Base-by-base conservation (phyloP, 2,888 invertebrate genomes). In the Chrysolina oricalcia region DNA sequence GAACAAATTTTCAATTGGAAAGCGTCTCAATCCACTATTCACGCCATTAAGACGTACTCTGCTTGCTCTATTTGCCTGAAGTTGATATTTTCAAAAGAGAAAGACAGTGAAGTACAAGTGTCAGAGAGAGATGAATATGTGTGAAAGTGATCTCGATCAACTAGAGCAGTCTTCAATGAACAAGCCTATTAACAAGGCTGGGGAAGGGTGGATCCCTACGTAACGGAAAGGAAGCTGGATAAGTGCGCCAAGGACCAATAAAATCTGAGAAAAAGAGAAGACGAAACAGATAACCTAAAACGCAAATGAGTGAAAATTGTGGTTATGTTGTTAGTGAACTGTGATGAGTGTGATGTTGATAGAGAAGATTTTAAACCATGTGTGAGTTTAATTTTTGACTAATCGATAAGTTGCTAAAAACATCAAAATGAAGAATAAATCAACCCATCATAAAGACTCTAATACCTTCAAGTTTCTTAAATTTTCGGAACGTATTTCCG, bases 401-500 rank as follows among this genome's bases (percentile, higher is more conserved):
- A 6, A 17, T 17, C 48, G 17, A 48, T 67, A 23, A 40, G 13
- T 66, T 10, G 67, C 9, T 67, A 35, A 50, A 50, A 50, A 67
- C 11, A 19, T 59, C 27, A 72, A 68, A 50, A 94, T 94, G 94
- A 94, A 94, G 87, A 93, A 90, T 82, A 94, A 94, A 91, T 92
- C 93, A 15, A 88, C 90, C 43, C 93, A 94, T 85, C 94, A 94
- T 82, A 95, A 95, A 89, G 91, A 93, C 76, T 90, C 91, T 0
- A 96, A 96, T 84, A 94, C 94, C 8, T 96, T 95, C 89, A 93
- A 94, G 96, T 97, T 96, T 87, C 92, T 95, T 88, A 93, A 95
- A 8, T 98, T 98, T 89, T 93, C 94, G 23, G 97, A 98, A 82
- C 92, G 97, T 70, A 94, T 98, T 53, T 92, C 94, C 82, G 93